Conservation (phyloP, 2,113 vertebrate species). For the Crotophaga sulcirostris region DNA sequence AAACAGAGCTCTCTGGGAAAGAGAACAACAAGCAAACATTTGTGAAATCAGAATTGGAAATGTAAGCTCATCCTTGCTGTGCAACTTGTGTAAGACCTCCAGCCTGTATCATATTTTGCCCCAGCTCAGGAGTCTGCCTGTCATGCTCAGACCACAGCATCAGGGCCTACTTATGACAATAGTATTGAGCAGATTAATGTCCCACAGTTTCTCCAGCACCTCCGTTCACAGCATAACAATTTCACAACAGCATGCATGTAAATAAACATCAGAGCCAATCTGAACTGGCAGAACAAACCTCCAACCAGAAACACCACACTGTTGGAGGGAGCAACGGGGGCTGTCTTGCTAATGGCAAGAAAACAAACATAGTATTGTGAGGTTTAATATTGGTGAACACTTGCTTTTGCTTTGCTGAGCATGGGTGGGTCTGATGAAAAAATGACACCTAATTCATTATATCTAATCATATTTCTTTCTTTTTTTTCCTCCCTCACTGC, state of each 20-base stretch:
- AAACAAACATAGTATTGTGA: neutral
- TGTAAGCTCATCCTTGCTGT: neutral
- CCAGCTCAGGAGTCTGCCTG: neutral
- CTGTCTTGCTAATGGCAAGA: neutral
- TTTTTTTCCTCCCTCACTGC: neutral
- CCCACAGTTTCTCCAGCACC: neutral
- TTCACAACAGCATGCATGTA: neutral
- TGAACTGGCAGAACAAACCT: neutral
- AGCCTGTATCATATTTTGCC: neutral
- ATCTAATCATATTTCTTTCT: neutral
- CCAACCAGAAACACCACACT: neutral
- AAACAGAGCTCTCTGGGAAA: slow-evolving; percentile 7
- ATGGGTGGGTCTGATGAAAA: neutral
- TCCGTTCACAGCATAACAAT: neutral
- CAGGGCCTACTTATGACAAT: neutral
- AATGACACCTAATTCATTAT: neutral
- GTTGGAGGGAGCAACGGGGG: neutral
- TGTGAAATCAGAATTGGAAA: neutral
- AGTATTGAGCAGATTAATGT: neutral
- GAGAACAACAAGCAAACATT: slow-evolving; percentile 19
- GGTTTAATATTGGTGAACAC: neutral
- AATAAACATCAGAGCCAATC: slow-evolving; percentile 23
- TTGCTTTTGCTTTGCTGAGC: neutral
- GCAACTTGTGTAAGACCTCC: slow-evolving; percentile 19
- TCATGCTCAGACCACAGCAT: neutral